A percentile compares a stretch with the other conserved stretches of the same genome.
phyloP scores from a whole-genome alignment of 1,140 invertebrate species.

The Centruroides vittatus region DNA sequence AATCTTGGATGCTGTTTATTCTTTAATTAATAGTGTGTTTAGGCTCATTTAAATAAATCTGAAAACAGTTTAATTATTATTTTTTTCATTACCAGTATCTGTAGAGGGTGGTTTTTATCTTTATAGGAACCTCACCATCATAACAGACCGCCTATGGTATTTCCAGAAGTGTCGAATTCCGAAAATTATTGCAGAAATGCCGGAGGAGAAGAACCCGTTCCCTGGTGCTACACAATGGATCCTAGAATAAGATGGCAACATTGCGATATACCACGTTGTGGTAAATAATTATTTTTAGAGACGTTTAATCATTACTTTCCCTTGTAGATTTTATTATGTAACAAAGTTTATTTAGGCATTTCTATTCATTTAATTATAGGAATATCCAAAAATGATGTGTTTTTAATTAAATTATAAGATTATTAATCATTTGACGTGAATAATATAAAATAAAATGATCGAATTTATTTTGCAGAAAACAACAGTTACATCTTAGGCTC shows the following conservation, averaged over 20 bases:
- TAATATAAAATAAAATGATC: no score
- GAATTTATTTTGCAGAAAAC: constrained; percentile 4
- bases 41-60: background rate
- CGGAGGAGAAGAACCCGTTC: constrained; percentile 74
- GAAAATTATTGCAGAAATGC: constrained; percentile 94
- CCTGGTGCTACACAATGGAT: constrained; percentile 92
- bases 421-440: no score
- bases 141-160: constrained; percentile 69
- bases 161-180: constrained; percentile 73
- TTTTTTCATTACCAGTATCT: no score
- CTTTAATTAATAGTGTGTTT: background rate
- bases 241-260: constrained; percentile 70
- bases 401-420: background rate
- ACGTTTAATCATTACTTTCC: background rate
- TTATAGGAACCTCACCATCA: constrained; percentile 56
- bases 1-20: no score
- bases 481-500: constrained; percentile 10
- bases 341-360: no score
- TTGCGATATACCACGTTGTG: constrained; percentile 78
- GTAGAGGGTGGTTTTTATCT: no score
- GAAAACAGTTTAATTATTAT: background rate
- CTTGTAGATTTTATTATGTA: no score
- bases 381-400: no score
- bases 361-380: no score
- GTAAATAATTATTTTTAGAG: constrained; percentile 30